Conservation (phyloP, 2,113 vertebrate genomes). For the Heptranchias perlo region DNA sequence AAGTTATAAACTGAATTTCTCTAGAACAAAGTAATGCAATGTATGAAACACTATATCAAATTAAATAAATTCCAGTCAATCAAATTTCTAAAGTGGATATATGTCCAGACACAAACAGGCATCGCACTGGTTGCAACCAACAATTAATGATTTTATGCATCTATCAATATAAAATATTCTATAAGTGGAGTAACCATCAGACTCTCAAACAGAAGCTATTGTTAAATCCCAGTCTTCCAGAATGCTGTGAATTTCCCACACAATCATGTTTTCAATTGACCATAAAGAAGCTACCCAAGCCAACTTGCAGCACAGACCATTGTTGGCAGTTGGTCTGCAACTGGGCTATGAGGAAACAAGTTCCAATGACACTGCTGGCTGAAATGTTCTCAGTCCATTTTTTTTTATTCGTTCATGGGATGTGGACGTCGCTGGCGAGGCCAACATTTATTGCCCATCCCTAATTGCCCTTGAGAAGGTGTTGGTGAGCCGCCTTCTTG, state of each 20-base stretch:
- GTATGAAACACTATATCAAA: not conserved
- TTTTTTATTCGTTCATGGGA: too few relatives aligned
- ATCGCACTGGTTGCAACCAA: not conserved
- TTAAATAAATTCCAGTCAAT: not conserved
- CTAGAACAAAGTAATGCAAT: not conserved
- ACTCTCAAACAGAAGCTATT: not conserved
- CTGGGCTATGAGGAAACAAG: not conserved
- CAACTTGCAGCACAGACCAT: not conserved
- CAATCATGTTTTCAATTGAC: not conserved
- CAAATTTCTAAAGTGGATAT: not conserved
- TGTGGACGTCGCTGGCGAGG: too few relatives aligned
- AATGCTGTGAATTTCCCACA: not conserved
- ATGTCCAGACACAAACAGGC: not conserved
- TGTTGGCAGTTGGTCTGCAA: not conserved
- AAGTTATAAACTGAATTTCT: not conserved
- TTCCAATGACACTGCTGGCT: not conserved
- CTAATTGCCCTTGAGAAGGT: too few relatives aligned
- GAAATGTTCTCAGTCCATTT: not conserved
- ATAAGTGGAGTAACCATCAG: not conserved
- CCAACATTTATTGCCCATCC: too few relatives aligned
- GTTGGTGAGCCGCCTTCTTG: too few relatives aligned
- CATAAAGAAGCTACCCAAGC: not conserved
- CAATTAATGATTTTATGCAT: not conserved
- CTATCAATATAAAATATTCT: not conserved
- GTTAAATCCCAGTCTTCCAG: slow-evolving; percentile 11